Evolutionary conservation across 2,797 vertebrate genomes (phyloP).

Genomic region (Sylvilagus floridanus): DNA sequence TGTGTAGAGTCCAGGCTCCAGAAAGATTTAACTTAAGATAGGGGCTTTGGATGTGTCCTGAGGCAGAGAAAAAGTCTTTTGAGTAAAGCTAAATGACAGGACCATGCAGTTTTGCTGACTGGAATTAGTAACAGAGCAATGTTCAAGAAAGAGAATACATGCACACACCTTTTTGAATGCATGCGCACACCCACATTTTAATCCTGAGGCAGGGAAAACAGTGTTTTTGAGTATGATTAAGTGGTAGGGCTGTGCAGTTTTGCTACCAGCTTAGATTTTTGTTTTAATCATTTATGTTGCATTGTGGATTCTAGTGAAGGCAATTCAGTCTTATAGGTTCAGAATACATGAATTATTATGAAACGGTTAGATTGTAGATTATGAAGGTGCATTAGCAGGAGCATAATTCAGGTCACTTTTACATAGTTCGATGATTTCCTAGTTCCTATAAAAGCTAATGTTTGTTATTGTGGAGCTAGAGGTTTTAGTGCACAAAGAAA

Average conservation of each 20-base stretch:
- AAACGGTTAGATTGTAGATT: background rate
- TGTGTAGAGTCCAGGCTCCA: no score
- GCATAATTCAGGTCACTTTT: background rate
- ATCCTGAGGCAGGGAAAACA: background rate
- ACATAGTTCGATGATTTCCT: background rate
- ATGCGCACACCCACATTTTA: background rate
- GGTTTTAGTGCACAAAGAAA: background rate
- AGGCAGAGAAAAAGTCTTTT: background rate
- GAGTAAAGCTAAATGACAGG: background rate
- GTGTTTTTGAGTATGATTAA: background rate
- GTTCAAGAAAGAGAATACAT: no score
- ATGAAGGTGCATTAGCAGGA: background rate
- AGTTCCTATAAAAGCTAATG: background rate
- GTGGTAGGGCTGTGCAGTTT: background rate
- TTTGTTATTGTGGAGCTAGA: background rate
- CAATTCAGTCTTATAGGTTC: background rate
- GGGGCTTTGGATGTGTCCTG: background rate
- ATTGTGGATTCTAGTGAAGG: background rate
- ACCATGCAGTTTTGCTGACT: background rate
- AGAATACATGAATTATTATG: background rate
- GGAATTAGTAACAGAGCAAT: no score
- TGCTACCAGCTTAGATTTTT: background rate
- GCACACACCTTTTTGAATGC: no score
- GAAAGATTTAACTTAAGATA: no score
- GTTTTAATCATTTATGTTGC: background rate